Conservation (phyloP, 2,888 invertebrate species). For the Xestia rhomboidea region DNA sequence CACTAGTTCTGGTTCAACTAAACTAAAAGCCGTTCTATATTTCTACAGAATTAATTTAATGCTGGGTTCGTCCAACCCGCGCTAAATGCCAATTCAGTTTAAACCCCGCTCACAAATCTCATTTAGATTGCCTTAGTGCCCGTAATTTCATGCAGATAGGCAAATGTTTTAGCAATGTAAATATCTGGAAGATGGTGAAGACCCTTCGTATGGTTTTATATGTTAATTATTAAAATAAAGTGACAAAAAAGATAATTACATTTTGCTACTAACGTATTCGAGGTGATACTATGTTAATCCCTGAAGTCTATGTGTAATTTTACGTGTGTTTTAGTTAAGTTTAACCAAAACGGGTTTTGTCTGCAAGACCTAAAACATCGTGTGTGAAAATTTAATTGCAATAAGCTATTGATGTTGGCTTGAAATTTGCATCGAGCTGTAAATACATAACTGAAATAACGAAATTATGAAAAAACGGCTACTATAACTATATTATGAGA, state of each 20-base stretch:
- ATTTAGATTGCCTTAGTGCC: slow-evolving; percentile 72
- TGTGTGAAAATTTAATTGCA: neutral
- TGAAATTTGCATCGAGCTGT: neutral
- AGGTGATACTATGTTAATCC: neutral
- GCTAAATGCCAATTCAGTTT: slow-evolving; percentile 78
- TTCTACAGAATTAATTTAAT: slow-evolving; percentile 65
- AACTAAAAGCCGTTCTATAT: slow-evolving; percentile 46
- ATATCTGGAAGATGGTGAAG: slow-evolving; percentile 53
- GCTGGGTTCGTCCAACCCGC: slow-evolving; percentile 71
- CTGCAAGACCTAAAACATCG: no score
- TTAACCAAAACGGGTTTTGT: neutral
- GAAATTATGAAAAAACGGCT: neutral
- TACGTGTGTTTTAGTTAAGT: neutral
- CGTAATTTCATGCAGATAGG: slow-evolving; percentile 70
- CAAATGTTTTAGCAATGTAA: slow-evolving; percentile 66
- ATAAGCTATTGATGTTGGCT: neutral
- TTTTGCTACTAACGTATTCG: neutral
- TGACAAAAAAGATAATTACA: slow-evolving; percentile 18
- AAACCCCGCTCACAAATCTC: slow-evolving; percentile 74
- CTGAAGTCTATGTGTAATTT: slow-evolving; percentile 1
- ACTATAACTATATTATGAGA: neutral
- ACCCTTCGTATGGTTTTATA: slow-evolving; percentile 55
- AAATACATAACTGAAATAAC: neutral
- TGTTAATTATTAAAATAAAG: slow-evolving; percentile 55
- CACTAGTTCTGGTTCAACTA: neutral